Evolutionary conservation across 1,140 invertebrate genomes (phyloP).

Genomic region (Amphibalanus amphitrite): DNA sequence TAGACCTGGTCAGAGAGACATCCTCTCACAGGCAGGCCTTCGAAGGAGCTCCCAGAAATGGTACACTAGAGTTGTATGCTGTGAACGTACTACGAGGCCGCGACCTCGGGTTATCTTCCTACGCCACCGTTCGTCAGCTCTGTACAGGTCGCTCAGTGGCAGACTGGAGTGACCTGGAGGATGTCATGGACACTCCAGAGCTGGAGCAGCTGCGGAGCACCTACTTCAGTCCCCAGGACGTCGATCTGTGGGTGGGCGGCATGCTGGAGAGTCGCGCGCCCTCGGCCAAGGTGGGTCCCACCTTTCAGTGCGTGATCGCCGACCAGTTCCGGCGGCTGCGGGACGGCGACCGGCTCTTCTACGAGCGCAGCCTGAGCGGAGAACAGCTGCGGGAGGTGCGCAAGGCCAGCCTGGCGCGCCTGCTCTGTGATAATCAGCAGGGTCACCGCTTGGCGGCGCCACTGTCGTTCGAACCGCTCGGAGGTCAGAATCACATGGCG

Average conservation of each 20-base stretch:
- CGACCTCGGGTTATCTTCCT: slow-evolving; percentile 85
- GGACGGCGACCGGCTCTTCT: slow-evolving; percentile 53
- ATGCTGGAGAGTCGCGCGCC: slow-evolving; percentile 75
- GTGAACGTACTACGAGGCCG: slow-evolving; percentile 90
- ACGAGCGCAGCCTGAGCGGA: slow-evolving; percentile 17
- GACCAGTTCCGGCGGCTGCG: slow-evolving; percentile 80
- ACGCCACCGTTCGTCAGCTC: slow-evolving; percentile 66
- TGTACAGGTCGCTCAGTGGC: slow-evolving; percentile 69
- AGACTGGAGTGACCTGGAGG: slow-evolving; percentile 71
- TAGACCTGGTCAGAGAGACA: no score
- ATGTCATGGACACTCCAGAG: slow-evolving; percentile 51
- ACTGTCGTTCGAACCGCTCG: no score
- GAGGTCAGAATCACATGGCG: no score
- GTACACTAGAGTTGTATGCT: slow-evolving; percentile 76
- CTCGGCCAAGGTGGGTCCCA: slow-evolving; percentile 73
- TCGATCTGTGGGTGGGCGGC: slow-evolving; percentile 91
- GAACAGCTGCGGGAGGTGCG: slow-evolving; percentile 72
- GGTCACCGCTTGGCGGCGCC: no score
- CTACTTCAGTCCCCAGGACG: slow-evolving; percentile 81
- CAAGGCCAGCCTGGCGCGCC: slow-evolving; percentile 48
- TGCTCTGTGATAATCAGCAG: slow-evolving; percentile 82
- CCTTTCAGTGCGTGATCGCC: slow-evolving; percentile 74
- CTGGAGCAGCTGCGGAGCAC: slow-evolving; percentile 62
- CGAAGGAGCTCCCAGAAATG: slow-evolving; percentile 17
- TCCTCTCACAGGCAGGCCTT: slow-evolving; percentile 20